Evolutionary conservation across 2,797 vertebrate species (phyloP).

Genomic region (Labeo calbasu): DNA sequence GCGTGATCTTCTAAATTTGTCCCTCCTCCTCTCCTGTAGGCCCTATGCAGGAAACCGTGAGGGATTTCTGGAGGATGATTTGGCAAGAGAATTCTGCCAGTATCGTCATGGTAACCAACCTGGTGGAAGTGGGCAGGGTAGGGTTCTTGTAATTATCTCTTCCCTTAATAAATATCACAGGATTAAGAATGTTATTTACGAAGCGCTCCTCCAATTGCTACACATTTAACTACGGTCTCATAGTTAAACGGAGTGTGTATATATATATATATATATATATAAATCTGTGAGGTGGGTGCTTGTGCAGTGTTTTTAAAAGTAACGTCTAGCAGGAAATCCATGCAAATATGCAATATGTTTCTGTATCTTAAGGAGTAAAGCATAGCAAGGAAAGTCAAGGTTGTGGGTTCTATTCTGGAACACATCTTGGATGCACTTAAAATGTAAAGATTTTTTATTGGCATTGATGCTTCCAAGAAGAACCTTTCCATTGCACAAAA

Average conservation of each 20-base stretch:
- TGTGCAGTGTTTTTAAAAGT: neutral
- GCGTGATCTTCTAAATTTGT: constrained; percentile 40
- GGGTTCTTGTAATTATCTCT: constrained; percentile 60
- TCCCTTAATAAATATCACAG: constrained; percentile 22
- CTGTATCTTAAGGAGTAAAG: neutral
- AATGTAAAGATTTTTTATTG: neutral
- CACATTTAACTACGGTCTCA: neutral
- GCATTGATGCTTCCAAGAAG: neutral
- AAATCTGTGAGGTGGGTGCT: neutral
- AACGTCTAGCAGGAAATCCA: neutral
- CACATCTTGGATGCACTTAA: neutral
- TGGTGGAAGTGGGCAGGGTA: constrained; percentile 98
- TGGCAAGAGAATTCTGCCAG: constrained; percentile 98
- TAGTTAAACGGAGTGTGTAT: neutral
- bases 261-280: neutral
- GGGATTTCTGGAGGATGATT: constrained; percentile 99
- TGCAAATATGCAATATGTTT: neutral
- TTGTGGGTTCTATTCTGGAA: neutral
- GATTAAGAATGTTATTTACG: constrained; percentile 28
- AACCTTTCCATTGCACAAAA: neutral
- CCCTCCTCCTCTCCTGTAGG: constrained; percentile 74
- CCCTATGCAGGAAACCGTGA: constrained; percentile 97
- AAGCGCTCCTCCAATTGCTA: neutral
- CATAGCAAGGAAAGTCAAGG: neutral
- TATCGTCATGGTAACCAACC: constrained; percentile 99